Evolutionary conservation across 2,888 invertebrate species (phyloP), one percentile per base, ranked within the genome.

Genomic region (Platycheirus rosarum): DNA sequence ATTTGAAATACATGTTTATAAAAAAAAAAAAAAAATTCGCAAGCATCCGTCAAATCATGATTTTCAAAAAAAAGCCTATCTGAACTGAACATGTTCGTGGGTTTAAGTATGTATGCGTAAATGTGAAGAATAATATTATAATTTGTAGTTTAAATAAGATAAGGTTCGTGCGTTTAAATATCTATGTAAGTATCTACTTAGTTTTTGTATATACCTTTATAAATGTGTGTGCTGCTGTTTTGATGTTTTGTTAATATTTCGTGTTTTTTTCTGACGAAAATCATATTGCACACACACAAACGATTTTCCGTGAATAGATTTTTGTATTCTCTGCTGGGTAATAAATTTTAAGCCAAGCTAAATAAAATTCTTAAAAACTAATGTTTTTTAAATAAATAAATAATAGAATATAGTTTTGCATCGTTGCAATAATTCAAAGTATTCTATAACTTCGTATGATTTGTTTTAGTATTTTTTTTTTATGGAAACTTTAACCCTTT

Each of bases 81-180:
- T 16, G 49, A n/a, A n/a, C n/a, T n/a, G 8, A 35, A 48, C 2
- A 23, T 2, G 23, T 57, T 69, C 68, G 68, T 80, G 79, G 74
- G 79, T 79, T 79, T 79, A 74, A 79, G 48, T 26, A 60, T 66
- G n/a, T n/a, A n/a, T n/a, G n/a, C n/a, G n/a, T n/a, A n/a, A n/a
- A n/a, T n/a, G n/a, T n/a, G n/a, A n/a, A n/a, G 6, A 73, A 11
- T 53, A 53, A 49, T 70, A 60, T n/a, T n/a, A 53, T 51, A 69
- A 42, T 63, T 68, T 66, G 49, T 49, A 49, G 11, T 9, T n/a
- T n/a, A 7, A n/a, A n/a, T 23, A 26, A 26, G 8, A 35, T 63
- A 23, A 23, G 23, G 23, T 57, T 69, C 68, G 68, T 80, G 79
- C 79, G 79, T 79, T 79, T 79, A 74, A 79, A 55, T 26, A 60